Conservation (phyloP, 2,888 invertebrate genomes). For the Meteorus colon region DNA sequence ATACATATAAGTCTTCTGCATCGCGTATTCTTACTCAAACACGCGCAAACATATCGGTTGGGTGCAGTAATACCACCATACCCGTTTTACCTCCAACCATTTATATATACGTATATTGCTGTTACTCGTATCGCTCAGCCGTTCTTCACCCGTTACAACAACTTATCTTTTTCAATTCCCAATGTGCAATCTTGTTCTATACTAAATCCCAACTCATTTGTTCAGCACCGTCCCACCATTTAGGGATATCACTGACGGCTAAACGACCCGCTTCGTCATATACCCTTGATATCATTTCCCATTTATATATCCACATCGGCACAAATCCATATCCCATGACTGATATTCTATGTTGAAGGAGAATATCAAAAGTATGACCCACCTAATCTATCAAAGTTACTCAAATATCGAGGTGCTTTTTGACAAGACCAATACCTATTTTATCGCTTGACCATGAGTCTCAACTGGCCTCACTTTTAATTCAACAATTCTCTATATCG, state of each 20-base stretch:
- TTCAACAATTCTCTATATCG: neutral
- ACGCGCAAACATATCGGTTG: slow-evolving; percentile 14
- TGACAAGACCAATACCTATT: neutral
- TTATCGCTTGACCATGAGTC: neutral
- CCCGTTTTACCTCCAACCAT: neutral
- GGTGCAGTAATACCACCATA: slow-evolving; percentile 32
- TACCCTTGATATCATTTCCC: neutral
- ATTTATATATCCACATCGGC: neutral
- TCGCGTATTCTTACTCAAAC: slow-evolving; percentile 40
- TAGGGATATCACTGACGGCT: slow-evolving; percentile 46
- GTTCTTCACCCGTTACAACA: slow-evolving; percentile 51
- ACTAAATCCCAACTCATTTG: slow-evolving; percentile 48
- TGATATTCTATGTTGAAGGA: no score
- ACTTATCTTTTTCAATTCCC: slow-evolving; percentile 62
- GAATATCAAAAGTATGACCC: no score
- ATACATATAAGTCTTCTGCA: neutral
- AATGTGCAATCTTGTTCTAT: slow-evolving; percentile 50
- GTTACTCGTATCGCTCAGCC: slow-evolving; percentile 43
- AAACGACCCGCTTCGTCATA: slow-evolving; percentile 11
- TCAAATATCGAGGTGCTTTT: no score
- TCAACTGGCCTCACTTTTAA: neutral
- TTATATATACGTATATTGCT: slow-evolving; percentile 43
- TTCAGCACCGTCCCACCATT: slow-evolving; percentile 38
- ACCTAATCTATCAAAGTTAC: no score
- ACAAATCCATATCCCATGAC: neutral